A percentile compares a stretch with the other conserved stretches of the same genome.
Evolutionary conservation across 2,113 vertebrate genomes (phyloP).

Genomic region (Sinocyclocheilus maitianheensis): DNA sequence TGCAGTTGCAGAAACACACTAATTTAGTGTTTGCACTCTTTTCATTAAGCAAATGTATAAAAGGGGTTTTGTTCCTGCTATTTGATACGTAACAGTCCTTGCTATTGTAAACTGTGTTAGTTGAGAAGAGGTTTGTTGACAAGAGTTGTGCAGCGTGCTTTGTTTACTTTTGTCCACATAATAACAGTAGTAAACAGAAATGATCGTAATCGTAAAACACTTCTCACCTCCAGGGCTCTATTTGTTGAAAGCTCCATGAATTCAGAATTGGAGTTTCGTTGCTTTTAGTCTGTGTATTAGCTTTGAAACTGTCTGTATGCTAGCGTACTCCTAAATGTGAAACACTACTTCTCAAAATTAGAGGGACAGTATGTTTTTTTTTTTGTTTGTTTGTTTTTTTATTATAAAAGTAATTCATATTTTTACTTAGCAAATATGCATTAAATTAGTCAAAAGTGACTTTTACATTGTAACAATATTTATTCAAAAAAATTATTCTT

Average conservation of each 20-base stretch:
- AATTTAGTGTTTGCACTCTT: neutral
- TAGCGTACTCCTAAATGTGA: neutral
- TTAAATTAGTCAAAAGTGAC: no score
- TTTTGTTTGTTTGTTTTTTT: neutral
- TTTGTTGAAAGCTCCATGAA: neutral
- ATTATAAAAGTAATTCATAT: no score
- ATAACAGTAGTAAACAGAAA: neutral
- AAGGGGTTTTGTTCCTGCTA: neutral
- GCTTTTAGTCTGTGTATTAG: neutral
- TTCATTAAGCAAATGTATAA: constrained; percentile 4
- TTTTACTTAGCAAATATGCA: no score
- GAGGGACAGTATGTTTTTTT: neutral
- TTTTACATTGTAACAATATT: no score
- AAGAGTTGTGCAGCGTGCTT: neutral
- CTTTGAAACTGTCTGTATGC: neutral
- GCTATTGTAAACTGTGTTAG: constrained; percentile 1
- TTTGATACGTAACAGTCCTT: neutral
- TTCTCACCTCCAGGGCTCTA: neutral
- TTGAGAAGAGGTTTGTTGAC: neutral
- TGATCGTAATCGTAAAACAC: neutral
- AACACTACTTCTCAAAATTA: neutral
- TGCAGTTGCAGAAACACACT: neutral
- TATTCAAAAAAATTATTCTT: neutral
- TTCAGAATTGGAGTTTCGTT: neutral
- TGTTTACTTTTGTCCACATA: neutral